Base-by-base conservation (phyloP, 2,797 vertebrate genomes). In the Clarias laeviceps region DNA sequence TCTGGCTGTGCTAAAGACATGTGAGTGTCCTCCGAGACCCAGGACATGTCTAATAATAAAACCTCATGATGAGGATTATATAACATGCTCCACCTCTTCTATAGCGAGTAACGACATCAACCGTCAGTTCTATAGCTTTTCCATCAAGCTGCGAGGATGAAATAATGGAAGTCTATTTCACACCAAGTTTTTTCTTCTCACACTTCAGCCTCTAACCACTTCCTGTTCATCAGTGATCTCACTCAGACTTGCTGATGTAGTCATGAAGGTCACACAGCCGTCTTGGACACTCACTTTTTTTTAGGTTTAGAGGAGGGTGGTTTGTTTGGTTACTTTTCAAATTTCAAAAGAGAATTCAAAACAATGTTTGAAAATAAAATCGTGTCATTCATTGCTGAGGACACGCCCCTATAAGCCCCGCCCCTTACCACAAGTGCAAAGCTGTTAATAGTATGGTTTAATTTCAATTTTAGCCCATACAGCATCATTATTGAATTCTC, bases 11-110 rank as follows among this genome's bases (percentile, higher is more conserved):
- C 34, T 45, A 65, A 45, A 80, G 61, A 29, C 27, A 50, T 29
- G 5, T 0, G 24, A 4, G 15, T 17, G 4, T 65, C 78, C 78
- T 65, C 17, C 11, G 78, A 40, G 78, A 80, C 78, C 17, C 78
- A 20, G 61, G 37, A 22, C 24, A 9, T 22, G 59, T 80, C 57
- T 64, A 45, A 80, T n/a, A 61, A 64, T 64, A 80, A 64, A 80
- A 20, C 22, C 59, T 45, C 1, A 45, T 80, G 15, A 80, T 64
- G 22, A 40, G 32, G 37, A 64, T 61, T 61, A 57, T 6, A 59
- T 34, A 78, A 78, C 74, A 59, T 40, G 57, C 45, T 64, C 32
- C 8, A 80, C 59, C 11, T 64, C n/a, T 79, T n/a, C 59, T n/a
- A 15, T 17, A 62, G 34, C 4, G 7, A 79, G 59, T 15, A 40